Evolutionary conservation across 2,113 vertebrate species (phyloP).

Genomic region (Arvicanthis niloticus): DNA sequence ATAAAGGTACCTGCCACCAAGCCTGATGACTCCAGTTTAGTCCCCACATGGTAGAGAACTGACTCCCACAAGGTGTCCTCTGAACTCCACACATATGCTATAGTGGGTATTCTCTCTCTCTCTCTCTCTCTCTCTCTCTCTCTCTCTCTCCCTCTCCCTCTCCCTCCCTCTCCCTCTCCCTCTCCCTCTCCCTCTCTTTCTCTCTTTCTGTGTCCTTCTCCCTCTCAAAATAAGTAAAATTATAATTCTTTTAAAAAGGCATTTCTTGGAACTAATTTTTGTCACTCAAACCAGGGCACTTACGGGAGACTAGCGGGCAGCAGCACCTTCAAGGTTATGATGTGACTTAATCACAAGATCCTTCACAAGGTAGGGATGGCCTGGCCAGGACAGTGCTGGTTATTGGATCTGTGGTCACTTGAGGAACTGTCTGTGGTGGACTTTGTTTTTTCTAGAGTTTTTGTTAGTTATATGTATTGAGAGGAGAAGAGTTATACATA

Average conservation of each 20-base stretch:
- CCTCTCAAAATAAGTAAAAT: background rate
- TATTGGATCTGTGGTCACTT: rapidly evolving
- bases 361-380: background rate
- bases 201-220: too few relatives aligned
- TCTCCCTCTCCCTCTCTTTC: too few relatives aligned
- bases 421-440: background rate
- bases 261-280: background rate
- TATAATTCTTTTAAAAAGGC: background rate
- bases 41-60: background rate
- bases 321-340: background rate
- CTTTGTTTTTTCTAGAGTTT: background rate
- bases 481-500: background rate
- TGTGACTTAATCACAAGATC: background rate
- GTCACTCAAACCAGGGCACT: background rate
- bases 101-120: too few relatives aligned
- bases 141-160: too few relatives aligned
- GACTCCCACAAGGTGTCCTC: too few relatives aligned
- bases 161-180: too few relatives aligned
- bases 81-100: background rate
- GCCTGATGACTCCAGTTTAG: too few relatives aligned
- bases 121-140: too few relatives aligned
- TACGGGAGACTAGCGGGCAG: background rate
- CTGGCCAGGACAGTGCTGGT: background rate
- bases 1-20: background rate
- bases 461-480: background rate